Evolutionary conservation across 2,797 vertebrate species (phyloP).

Genomic region (Choloepus didactylus): DNA sequence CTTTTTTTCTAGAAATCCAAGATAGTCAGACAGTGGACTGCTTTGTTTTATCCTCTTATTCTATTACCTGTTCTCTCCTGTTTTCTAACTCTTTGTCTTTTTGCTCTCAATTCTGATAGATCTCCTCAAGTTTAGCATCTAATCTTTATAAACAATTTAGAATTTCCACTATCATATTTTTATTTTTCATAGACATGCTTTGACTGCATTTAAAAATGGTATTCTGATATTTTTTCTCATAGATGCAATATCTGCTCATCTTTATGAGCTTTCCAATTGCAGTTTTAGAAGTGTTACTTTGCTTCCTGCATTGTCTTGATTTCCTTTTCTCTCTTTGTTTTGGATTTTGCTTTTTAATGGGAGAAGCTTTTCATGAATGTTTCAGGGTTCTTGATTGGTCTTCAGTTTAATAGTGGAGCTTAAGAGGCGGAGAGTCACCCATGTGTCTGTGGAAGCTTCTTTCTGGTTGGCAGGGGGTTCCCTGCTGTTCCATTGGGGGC

Average conservation of each 20-base stretch:
- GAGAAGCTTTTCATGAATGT: neutral
- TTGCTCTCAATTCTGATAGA: neutral
- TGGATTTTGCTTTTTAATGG: slow-evolving; percentile 8
- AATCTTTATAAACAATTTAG: neutral
- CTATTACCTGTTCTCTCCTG: neutral
- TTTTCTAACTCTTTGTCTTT: neutral
- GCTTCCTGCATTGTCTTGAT: neutral
- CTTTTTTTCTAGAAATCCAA: neutral
- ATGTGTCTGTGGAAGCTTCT: neutral
- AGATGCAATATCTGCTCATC: neutral
- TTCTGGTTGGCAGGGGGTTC: neutral
- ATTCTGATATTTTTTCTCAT: neutral
- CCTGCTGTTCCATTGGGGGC: neutral
- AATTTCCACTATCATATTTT: neutral
- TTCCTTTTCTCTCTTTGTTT: slow-evolving; percentile 13
- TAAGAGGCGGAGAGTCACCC: neutral
- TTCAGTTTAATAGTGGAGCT: neutral
- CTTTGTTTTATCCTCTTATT: neutral
- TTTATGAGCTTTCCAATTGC: neutral
- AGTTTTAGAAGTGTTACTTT: neutral
- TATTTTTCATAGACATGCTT: neutral
- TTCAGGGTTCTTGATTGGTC: neutral
- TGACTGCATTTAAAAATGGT: neutral
- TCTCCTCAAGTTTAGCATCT: neutral
- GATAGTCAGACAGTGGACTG: neutral